Evolutionary conservation across 2,888 invertebrate species (phyloP).

Genomic region (Ceraclea dissimilis): DNA sequence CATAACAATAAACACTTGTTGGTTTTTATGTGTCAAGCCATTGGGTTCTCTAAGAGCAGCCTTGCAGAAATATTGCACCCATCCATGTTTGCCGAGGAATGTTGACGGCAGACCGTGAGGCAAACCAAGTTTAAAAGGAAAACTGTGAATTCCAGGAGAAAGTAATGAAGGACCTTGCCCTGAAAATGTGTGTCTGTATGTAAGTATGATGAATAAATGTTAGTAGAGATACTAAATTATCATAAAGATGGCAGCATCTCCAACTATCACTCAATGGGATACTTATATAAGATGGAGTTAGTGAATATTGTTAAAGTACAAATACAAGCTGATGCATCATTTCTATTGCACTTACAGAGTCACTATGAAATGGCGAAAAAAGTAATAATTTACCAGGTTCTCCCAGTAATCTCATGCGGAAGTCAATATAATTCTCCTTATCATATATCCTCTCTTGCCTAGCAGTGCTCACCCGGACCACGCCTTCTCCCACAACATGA

Average conservation of each 20-base stretch:
- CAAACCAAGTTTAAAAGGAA: slow-evolving; percentile 86
- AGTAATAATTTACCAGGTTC: slow-evolving; percentile 70
- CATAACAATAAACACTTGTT: slow-evolving; percentile 96
- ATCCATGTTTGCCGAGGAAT: slow-evolving; percentile 87
- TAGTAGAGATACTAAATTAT: background rate
- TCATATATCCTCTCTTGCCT: slow-evolving; percentile 81
- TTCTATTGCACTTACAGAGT: too few species aligned
- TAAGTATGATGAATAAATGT: background rate
- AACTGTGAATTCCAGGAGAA: slow-evolving; percentile 90
- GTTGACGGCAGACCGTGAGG: slow-evolving; percentile 88
- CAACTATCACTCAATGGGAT: too few species aligned
- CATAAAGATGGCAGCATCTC: too few species aligned
- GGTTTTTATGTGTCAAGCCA: slow-evolving; percentile 87
- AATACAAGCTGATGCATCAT: too few species aligned
- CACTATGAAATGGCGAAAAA: too few species aligned
- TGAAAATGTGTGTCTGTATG: slow-evolving; percentile 35
- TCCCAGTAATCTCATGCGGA: slow-evolving; percentile 84
- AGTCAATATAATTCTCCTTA: slow-evolving; percentile 91
- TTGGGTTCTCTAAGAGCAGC: slow-evolving; percentile 82
- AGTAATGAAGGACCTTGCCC: slow-evolving; percentile 77
- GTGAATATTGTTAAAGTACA: too few species aligned
- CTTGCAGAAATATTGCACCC: slow-evolving; percentile 93
- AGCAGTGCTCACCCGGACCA: slow-evolving; percentile 77
- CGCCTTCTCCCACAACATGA: slow-evolving; percentile 90
- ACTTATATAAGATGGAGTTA: too few species aligned